Conservation (phyloP, 1,140 invertebrate genomes). For the Galleria mellonella region DNA sequence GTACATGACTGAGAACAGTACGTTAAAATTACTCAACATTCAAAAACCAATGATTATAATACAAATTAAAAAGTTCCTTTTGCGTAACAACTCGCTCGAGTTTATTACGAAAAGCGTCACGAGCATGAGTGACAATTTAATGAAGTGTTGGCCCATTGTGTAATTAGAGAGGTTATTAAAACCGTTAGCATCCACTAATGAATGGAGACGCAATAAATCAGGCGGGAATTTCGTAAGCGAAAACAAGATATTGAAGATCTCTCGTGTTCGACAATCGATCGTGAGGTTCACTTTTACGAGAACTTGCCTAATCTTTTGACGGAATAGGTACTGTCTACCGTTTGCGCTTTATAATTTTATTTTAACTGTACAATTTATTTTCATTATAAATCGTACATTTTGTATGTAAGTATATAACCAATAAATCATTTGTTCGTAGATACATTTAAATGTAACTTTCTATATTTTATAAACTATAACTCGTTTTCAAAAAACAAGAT, state of each 20-base stretch:
- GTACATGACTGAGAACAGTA: too few species aligned
- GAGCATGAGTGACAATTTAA: slow-evolving; percentile 61
- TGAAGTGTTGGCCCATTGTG: slow-evolving; percentile 56
- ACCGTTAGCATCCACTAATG: slow-evolving; percentile 40
- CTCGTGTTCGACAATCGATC: slow-evolving; percentile 15
- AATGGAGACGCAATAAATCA: slow-evolving; percentile 36
- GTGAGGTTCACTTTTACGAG: not conserved
- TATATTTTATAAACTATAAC: too few species aligned
- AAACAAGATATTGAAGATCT: slow-evolving; percentile 22
- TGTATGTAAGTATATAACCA: too few species aligned
- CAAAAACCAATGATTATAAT: slow-evolving; percentile 8
- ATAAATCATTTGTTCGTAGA: too few species aligned
- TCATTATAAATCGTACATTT: too few species aligned
- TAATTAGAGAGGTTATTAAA: slow-evolving; percentile 58
- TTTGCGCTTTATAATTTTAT: too few species aligned
- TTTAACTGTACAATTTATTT: too few species aligned
- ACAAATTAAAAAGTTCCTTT: slow-evolving; percentile 9
- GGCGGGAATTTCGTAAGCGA: slow-evolving; percentile 31
- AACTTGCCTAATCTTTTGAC: too few species aligned
- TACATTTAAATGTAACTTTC: too few species aligned
- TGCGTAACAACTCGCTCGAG: slow-evolving; percentile 14
- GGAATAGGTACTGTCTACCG: too few species aligned
- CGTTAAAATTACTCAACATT: not conserved
- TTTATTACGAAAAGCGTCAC: slow-evolving; percentile 27
- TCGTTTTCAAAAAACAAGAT: too few species aligned